These are phyloP conservation scores for Bubo bubo DNA, from an alignment of 2,113 vertebrate species.

Conservation along the genomic window DNA sequence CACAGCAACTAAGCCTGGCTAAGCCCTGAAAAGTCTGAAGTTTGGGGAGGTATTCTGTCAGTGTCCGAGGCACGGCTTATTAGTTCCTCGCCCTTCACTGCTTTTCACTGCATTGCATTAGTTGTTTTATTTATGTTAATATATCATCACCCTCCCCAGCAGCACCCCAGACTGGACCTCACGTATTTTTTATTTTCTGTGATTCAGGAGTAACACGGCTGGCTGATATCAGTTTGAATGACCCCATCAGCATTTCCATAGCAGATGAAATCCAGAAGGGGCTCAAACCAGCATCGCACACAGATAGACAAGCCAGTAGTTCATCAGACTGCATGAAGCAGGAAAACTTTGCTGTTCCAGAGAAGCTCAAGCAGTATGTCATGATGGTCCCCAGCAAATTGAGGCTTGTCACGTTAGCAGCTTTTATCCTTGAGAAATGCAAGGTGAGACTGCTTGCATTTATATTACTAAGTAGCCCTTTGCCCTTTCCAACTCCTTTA, in stretches of 20 bases:
- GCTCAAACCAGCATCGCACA: background rate
- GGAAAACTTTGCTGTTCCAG: slow-evolving; percentile 85
- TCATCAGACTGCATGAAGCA: background rate
- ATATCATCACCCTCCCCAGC: too few relatives aligned
- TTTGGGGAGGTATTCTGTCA: background rate
- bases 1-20: background rate
- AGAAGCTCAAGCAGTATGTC: slow-evolving; percentile 84
- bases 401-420: slow-evolving; percentile 88
- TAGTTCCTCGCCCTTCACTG: background rate
- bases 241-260: slow-evolving; percentile 82
- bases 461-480: background rate
- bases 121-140: background rate
- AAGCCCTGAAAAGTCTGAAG: background rate
- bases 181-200: background rate
- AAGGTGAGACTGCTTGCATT: slow-evolving; percentile 76
- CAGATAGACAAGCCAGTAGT: background rate
- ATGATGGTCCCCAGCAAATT: slow-evolving; percentile 93
- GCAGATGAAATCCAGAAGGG: slow-evolving; percentile 59
- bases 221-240: slow-evolving; percentile 84
- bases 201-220: slow-evolving; percentile 82
- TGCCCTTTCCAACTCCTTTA: background rate
- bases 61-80: background rate
- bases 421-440: slow-evolving; percentile 90
- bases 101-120: background rate
- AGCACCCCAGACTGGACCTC: background rate